Percentiles rank a stretch among this genome's conserved stretches.
phyloP scores from a whole-genome alignment of 2,113 vertebrate species.

The Nettapus auritus region DNA sequence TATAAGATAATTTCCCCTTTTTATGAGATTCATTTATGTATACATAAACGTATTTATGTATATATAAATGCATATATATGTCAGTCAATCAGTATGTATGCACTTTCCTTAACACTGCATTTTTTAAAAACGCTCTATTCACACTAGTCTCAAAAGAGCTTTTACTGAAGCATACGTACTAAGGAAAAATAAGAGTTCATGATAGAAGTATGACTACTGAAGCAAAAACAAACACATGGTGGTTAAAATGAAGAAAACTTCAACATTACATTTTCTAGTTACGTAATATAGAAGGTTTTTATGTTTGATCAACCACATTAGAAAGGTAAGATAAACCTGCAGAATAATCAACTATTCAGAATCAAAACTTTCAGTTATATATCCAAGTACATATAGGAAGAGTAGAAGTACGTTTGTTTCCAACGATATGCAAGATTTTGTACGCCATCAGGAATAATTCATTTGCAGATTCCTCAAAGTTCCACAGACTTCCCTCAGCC shows the following conservation, averaged over 20 bases:
- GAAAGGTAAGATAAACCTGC: background rate
- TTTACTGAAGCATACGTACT: background rate
- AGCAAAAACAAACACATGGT: background rate
- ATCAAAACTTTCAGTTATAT: background rate
- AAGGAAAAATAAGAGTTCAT: background rate
- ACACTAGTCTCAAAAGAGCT: background rate
- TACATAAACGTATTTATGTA: background rate
- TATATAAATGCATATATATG: background rate
- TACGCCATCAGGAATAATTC: background rate
- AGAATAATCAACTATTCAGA: background rate
- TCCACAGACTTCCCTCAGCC: background rate
- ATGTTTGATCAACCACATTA: background rate
- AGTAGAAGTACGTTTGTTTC: background rate
- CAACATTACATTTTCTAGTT: background rate
- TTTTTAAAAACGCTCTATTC: background rate
- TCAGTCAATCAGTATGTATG: background rate
- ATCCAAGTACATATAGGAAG: background rate
- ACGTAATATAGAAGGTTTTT: background rate
- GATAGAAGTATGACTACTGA: background rate
- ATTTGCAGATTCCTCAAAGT: background rate
- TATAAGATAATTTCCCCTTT: background rate
- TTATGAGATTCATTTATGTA: background rate
- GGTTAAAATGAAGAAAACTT: background rate
- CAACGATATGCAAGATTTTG: background rate
- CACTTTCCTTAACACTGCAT: background rate